These are phyloP conservation scores for Poeciliopsis paucimaculata DNA, from an alignment of 2,797 vertebrate genomes.

Conservation along the genomic window DNA sequence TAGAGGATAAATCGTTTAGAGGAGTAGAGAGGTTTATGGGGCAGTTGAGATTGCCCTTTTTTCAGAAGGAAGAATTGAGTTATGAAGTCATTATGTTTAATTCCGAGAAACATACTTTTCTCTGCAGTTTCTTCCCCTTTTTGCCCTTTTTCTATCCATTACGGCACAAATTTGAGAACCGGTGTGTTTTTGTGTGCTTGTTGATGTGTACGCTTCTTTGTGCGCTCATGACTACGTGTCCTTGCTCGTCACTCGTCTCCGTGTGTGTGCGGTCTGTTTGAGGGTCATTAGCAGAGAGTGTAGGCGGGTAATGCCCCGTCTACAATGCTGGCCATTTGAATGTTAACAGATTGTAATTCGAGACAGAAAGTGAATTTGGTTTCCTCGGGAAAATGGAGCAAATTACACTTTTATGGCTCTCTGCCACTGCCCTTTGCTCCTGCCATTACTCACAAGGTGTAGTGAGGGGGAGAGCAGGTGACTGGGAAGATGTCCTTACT, in stretches of 20 bases:
- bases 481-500: slow-evolving; percentile 69
- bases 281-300: slow-evolving; percentile 70
- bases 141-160: slow-evolving; percentile 56
- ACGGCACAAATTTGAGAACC: slow-evolving; percentile 30
- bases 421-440: slow-evolving; percentile 80
- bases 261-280: slow-evolving; percentile 36
- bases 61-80: slow-evolving; percentile 30
- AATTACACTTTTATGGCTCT: slow-evolving; percentile 85
- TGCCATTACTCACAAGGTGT: slow-evolving; percentile 77
- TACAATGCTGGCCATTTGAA: slow-evolving; percentile 74
- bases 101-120: slow-evolving; percentile 50
- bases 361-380: slow-evolving; percentile 80
- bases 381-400: slow-evolving; percentile 80
- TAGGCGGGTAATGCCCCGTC: slow-evolving; percentile 74
- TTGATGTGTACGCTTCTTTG: slow-evolving; percentile 32
- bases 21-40: slow-evolving; percentile 36
- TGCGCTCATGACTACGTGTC: slow-evolving; percentile 34
- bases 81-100: slow-evolving; percentile 57
- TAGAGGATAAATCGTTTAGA: slow-evolving; percentile 52
- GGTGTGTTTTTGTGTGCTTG: slow-evolving; percentile 34
- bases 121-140: slow-evolving; percentile 39
- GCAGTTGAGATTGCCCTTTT: slow-evolving; percentile 36
- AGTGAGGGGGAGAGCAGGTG: slow-evolving; percentile 54
- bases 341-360: slow-evolving; percentile 80
- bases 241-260: slow-evolving; percentile 29